These are phyloP conservation scores for Rambutsinella grinnellia DNA, from an alignment of 2,888 invertebrate species.

Conservation along the genomic window DNA sequence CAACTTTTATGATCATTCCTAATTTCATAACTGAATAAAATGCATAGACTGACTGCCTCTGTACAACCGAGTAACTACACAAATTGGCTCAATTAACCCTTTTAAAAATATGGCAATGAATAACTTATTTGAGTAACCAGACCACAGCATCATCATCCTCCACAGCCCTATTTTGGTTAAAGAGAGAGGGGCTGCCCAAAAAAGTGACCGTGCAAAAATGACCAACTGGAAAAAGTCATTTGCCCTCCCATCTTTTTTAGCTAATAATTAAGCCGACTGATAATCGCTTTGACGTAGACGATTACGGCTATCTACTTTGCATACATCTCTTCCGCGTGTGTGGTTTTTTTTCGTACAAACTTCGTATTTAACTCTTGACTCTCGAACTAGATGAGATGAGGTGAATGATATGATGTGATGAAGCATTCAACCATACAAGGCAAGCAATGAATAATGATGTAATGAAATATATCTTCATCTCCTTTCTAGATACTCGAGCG, in stretches of 20 bases:
- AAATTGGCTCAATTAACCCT: slow-evolving; percentile 48
- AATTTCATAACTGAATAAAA: slow-evolving; percentile 18
- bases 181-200: slow-evolving; percentile 3
- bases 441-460: too few species aligned
- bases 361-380: too few species aligned
- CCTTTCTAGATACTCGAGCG: too few species aligned
- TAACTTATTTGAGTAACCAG: neutral
- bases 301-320: too few species aligned
- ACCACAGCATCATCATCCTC: slow-evolving; percentile 11
- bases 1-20: slow-evolving; percentile 36
- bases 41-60: neutral
- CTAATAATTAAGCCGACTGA: too few species aligned
- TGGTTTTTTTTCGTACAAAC: too few species aligned
- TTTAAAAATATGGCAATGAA: slow-evolving; percentile 37
- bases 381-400: neutral
- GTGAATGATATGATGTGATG: slow-evolving; percentile 18
- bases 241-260: neutral
- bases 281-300: too few species aligned
- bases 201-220: neutral
- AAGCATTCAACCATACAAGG: slow-evolving; percentile 26
- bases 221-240: slow-evolving; percentile 29
- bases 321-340: too few species aligned
- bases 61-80: slow-evolving; percentile 7
- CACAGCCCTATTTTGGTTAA: slow-evolving; percentile 25
- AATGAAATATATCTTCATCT: too few species aligned